Evolutionary conservation across 2,888 invertebrate genomes (phyloP).

Genomic region (Drosophila tanythrix): DNA sequence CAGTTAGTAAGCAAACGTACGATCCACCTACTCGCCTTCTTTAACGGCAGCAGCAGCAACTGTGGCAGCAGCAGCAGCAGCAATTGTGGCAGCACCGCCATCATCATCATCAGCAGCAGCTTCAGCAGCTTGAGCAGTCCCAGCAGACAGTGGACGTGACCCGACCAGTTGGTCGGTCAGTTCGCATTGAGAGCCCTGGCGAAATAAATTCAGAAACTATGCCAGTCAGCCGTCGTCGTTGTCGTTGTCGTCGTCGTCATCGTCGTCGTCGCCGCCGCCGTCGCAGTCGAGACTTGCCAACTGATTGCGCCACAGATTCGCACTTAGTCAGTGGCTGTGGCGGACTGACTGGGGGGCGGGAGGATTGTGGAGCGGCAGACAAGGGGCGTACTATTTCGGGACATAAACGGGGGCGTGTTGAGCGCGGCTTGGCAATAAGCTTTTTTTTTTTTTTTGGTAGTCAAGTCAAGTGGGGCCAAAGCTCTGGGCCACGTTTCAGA

Average conservation of each 20-base stretch:
- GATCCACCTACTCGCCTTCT: constrained; percentile 84
- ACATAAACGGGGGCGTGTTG: constrained; percentile 80
- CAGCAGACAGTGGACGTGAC: constrained; percentile 67
- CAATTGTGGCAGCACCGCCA: constrained; percentile 63
- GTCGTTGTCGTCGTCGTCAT: constrained; percentile 1
- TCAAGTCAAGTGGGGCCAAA: constrained; percentile 69
- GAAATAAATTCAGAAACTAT: constrained; percentile 80
- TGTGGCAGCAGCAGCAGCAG: constrained; percentile 64
- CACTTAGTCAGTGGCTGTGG: constrained; percentile 76
- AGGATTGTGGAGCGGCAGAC: constrained; percentile 19
- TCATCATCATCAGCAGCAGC: constrained; percentile 64
- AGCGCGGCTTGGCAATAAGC: constrained; percentile 74
- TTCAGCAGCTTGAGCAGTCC: constrained; percentile 7
- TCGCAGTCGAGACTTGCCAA: constrained; percentile 62
- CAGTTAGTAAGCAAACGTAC: constrained; percentile 85
- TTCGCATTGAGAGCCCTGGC: constrained; percentile 47
- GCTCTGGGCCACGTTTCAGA: constrained; percentile 38
- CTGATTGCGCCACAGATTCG: constrained; percentile 82
- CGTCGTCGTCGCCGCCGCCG: not conserved
- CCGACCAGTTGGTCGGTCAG: constrained; percentile 51
- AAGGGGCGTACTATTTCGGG: constrained; percentile 56
- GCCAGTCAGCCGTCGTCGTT: constrained; percentile 37
- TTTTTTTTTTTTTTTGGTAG: constrained; percentile 63
- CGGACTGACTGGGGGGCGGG: constrained; percentile 5
- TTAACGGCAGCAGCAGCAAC: constrained; percentile 74